Evolutionary conservation across 2,888 invertebrate species (phyloP).

Genomic region (Drosophila putrida): DNA sequence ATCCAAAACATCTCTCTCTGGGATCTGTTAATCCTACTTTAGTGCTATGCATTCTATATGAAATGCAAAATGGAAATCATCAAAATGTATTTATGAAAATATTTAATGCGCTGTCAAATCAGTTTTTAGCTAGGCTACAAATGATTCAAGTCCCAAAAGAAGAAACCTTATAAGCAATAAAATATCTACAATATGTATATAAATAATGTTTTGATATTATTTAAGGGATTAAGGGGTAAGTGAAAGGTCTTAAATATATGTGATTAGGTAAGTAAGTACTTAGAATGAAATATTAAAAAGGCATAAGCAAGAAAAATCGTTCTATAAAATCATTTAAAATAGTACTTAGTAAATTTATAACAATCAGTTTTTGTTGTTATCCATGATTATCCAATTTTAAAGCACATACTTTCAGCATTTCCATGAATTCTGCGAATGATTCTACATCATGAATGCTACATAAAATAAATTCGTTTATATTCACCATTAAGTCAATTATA

Average conservation of each 20-base stretch:
- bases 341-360: too few species aligned
- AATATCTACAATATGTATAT: constrained; percentile 29
- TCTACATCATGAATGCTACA: neutral
- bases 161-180: constrained; percentile 20
- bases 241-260: neutral
- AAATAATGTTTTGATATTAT: neutral
- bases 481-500: constrained; percentile 3
- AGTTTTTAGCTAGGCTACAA: constrained; percentile 54
- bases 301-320: too few species aligned
- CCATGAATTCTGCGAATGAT: neutral
- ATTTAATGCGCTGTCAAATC: constrained; percentile 12
- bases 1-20: neutral
- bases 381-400: neutral
- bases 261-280: too few species aligned
- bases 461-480: constrained; percentile 8
- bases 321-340: too few species aligned
- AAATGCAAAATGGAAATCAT: constrained; percentile 6
- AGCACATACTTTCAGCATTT: neutral
- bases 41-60: constrained; percentile 19
- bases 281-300: too few species aligned
- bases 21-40: constrained; percentile 20
- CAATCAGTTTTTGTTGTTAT: too few species aligned
- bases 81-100: constrained; percentile 25
- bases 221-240: neutral
- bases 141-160: constrained; percentile 24